Base-by-base conservation (phyloP, 2,888 invertebrate species). In the Oasisia sp. region DNA sequence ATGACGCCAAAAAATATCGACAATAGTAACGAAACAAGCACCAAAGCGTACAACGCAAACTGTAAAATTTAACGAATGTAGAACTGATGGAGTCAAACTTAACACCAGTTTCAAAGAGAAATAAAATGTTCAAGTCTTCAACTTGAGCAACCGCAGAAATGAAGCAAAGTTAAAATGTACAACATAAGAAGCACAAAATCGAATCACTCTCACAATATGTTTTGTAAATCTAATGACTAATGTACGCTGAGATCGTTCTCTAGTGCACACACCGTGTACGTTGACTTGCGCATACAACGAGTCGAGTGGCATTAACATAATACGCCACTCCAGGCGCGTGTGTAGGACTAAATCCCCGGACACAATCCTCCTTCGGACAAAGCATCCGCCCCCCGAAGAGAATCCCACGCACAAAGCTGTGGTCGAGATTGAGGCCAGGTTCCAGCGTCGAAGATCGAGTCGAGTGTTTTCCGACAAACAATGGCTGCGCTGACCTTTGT, bases 401-500 rank as follows among this genome's bases (percentile, higher is more conserved):
- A 74, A 74, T 27, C 74, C 74, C 27, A 7, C 74, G 74, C 7
- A 27, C 74, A 74, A 74, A 74, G 27, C 74, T 3, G 7, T 74
- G n/a, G 74, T 27, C 27, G 74, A 27, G 74, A 74, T 27, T 74
- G 74, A 74, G 74, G n/a, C 74, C 74, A 74, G 19, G 74, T 74
- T 74, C 74, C 74, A 27, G 74, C n/a, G 74, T 3, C 27, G n/a
- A 27, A 74, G 74, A 74, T 74, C 74, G 74, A 74, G 19, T 74
- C 74, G 74, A 74, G 74, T 74, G 74, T 74, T 74, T 74, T 74
- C 74, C 74, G 19, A n/a, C 74, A 74, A 74, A 74, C 74, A 74
- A 74, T 74, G 27, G 74, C 74, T 19, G 27, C n/a, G 27, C 7
- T 74, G 74, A 74, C 74, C 74, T 74, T 74, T 74, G 74, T 7